These are phyloP conservation scores for Otolemur garnettii DNA, from an alignment of 2,113 vertebrate species.

Conservation along the genomic window DNA sequence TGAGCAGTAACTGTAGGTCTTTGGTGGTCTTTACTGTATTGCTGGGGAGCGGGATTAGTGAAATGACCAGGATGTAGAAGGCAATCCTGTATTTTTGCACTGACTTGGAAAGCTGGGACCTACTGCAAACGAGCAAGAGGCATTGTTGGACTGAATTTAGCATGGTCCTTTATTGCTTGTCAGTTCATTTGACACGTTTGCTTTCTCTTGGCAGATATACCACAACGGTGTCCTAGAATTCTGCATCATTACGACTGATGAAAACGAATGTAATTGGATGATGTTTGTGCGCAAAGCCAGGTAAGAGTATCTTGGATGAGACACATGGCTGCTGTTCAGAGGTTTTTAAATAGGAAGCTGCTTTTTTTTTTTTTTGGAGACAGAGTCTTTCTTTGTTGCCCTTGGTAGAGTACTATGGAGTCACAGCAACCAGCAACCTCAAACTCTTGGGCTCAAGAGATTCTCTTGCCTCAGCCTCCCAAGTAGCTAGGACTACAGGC, in stretches of 20 bases:
- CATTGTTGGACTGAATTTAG: not conserved
- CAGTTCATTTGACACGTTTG: constrained; percentile 22
- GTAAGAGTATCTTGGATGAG: constrained; percentile 81
- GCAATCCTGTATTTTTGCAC: not conserved
- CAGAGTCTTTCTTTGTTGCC: no score
- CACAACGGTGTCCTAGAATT: constrained; percentile 95
- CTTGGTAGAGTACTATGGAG: no score
- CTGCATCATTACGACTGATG: constrained; percentile 94
- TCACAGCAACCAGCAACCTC: no score
- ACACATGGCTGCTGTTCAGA: not conserved
- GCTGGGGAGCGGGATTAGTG: not conserved
- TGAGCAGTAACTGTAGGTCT: not conserved
- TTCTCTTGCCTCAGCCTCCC: no score
- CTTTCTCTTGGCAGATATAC: constrained; percentile 91
- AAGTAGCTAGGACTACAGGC: no score
- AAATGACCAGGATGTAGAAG: not conserved
- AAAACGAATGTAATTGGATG: constrained; percentile 99
- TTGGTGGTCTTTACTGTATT: not conserved
- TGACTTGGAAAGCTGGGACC: not conserved
- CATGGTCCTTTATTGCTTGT: not conserved
- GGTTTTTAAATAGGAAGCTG: not conserved
- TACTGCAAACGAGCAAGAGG: not conserved
- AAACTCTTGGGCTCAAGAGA: no score
- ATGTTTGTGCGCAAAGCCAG: constrained; percentile 98
- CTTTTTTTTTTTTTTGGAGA: no score